A percentile compares a stretch with the other conserved stretches of the same genome.
Evolutionary conservation across 2,888 invertebrate species (phyloP).

Genomic region (Mesorhabditis spiculigera): DNA sequence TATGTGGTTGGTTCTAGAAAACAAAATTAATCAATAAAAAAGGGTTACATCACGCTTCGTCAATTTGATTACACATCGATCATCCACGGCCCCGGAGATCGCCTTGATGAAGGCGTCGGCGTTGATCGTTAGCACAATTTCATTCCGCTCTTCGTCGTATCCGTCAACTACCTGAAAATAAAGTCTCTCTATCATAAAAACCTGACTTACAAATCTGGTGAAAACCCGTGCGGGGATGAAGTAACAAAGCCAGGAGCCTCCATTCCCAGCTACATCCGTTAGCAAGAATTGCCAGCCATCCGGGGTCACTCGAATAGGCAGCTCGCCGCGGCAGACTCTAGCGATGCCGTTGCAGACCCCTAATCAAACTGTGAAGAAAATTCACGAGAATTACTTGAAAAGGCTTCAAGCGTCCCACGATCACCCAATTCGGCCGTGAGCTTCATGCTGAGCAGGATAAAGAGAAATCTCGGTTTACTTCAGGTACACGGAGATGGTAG

Average conservation of each 20-base stretch:
- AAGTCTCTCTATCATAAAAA: too few relatives aligned
- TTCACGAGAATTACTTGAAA: background rate
- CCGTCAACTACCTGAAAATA: background rate
- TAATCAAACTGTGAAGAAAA: background rate
- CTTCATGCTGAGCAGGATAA: background rate
- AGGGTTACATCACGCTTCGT: slow-evolving; percentile 1
- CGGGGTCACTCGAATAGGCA: background rate
- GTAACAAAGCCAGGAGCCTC: slow-evolving; percentile 1
- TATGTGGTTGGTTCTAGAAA: background rate
- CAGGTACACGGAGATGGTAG: too few relatives aligned
- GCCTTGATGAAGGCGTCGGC: background rate
- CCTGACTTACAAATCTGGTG: background rate
- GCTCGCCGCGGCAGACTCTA: background rate
- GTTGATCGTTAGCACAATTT: background rate
- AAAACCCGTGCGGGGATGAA: background rate
- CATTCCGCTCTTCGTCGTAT: slow-evolving; percentile 6
- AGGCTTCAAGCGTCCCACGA: background rate
- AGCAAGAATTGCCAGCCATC: background rate
- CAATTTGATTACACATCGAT: slow-evolving; percentile 1
- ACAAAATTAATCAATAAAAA: background rate
- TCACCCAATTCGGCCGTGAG: slow-evolving; percentile 1
- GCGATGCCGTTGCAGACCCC: slow-evolving; percentile 6
- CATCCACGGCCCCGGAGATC: slow-evolving; percentile 1
- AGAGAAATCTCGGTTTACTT: background rate
- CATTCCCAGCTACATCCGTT: background rate